Conservation (phyloP, 2,113 vertebrate genomes). For the Rhagologus leucostigma region DNA sequence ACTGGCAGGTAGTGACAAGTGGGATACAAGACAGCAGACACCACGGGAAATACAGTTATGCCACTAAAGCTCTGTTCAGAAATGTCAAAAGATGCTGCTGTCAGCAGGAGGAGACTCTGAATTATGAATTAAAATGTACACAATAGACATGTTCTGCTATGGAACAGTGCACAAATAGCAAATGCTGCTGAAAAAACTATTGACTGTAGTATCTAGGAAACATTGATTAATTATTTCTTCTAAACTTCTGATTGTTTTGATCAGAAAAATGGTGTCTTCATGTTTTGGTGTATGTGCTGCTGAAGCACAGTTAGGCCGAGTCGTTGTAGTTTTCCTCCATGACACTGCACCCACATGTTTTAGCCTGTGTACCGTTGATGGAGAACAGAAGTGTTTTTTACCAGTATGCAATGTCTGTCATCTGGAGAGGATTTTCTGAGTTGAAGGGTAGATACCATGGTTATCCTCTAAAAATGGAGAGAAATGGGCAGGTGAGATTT, state of each 20-base stretch:
- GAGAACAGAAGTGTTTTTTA: background rate
- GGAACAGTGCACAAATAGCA: background rate
- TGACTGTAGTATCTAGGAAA: background rate
- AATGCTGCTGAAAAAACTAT: background rate
- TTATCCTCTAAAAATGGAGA: background rate
- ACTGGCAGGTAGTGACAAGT: background rate
- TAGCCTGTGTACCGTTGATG: background rate
- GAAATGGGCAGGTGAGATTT: background rate
- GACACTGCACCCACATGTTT: background rate
- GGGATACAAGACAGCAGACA: background rate
- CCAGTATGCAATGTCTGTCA: background rate
- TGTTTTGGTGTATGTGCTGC: background rate
- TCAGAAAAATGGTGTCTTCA: background rate
- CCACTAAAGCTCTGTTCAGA: conserved; percentile 1
- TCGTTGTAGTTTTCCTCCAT: background rate
- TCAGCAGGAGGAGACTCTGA: conserved; percentile 23
- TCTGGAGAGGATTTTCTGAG: background rate
- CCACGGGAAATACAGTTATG: background rate
- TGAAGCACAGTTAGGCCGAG: background rate
- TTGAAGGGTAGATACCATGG: background rate
- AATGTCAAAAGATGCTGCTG: conserved; percentile 38
- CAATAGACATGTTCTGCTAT: background rate
- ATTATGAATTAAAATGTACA: background rate
- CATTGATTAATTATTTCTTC: background rate
- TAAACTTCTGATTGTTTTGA: background rate